phyloP scores from a whole-genome alignment of 2,113 vertebrate genomes.

The Sylvilagus bachmani region DNA sequence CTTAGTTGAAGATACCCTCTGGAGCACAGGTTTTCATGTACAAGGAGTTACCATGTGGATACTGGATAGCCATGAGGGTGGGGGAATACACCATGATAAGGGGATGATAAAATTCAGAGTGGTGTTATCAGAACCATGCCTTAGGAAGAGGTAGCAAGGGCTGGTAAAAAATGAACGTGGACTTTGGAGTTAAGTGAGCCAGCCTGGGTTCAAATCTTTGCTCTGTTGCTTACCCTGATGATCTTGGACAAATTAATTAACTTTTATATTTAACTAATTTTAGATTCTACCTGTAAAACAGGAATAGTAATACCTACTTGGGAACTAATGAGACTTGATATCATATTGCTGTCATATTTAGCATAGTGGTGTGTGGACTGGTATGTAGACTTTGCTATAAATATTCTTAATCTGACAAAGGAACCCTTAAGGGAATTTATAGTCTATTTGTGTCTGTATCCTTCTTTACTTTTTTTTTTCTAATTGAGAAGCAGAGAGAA shows the following conservation, averaged over 20 bases:
- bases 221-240: background rate
- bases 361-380: background rate
- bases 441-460: background rate
- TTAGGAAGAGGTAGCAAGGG: background rate
- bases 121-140: background rate
- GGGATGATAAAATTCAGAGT: background rate
- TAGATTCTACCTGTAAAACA: slow-evolving; percentile 32
- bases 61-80: background rate
- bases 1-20: background rate
- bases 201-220: background rate
- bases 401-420: slow-evolving; percentile 34
- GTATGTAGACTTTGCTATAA: slow-evolving; percentile 6
- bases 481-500: no score
- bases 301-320: background rate
- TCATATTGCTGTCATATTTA: slow-evolving; percentile 21
- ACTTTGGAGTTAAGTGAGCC: background rate
- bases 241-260: slow-evolving; percentile 31
- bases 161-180: background rate
- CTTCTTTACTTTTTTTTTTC: background rate
- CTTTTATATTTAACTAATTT: slow-evolving; percentile 49
- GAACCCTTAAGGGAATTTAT: background rate
- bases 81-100: background rate
- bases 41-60: background rate
- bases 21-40: slow-evolving; percentile 26
- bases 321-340: background rate